Evolutionary conservation across 2,888 invertebrate genomes (phyloP).

Genomic region (Asteroscopus sphinx): DNA sequence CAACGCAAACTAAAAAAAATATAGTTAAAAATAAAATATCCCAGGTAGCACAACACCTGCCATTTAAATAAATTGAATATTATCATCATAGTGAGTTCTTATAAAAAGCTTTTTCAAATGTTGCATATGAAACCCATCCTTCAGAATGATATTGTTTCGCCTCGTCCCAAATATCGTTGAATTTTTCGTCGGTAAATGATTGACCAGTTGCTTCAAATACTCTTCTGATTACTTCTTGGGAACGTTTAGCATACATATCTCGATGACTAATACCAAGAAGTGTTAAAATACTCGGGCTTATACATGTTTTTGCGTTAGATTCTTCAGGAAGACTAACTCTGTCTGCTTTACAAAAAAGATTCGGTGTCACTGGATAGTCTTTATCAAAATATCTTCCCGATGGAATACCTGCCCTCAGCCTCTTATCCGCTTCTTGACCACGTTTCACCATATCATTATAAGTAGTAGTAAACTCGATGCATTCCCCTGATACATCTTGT

Average conservation of each 20-base stretch:
- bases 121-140: slow-evolving; percentile 83
- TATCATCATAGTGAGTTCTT: not conserved
- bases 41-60: no score
- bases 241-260: slow-evolving; percentile 64
- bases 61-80: not conserved
- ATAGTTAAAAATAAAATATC: slow-evolving; percentile 6
- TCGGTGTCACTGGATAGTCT: slow-evolving; percentile 62
- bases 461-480: slow-evolving; percentile 65
- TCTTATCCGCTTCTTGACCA: slow-evolving; percentile 45
- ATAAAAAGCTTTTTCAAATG: slow-evolving; percentile 65
- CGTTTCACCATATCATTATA: slow-evolving; percentile 69
- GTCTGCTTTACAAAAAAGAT: slow-evolving; percentile 61
- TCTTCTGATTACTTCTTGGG: slow-evolving; percentile 63
- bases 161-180: slow-evolving; percentile 78
- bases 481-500: slow-evolving; percentile 58
- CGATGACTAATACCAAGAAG: slow-evolving; percentile 62
- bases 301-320: slow-evolving; percentile 60
- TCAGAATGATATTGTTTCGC: slow-evolving; percentile 77
- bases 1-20: slow-evolving; percentile 6
- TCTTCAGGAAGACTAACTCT: slow-evolving; percentile 62
- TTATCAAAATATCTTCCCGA: slow-evolving; percentile 69
- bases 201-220: slow-evolving; percentile 81
- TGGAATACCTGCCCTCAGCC: slow-evolving; percentile 63
- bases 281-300: slow-evolving; percentile 64
- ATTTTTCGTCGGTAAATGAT: slow-evolving; percentile 75